These are phyloP conservation scores for Ursus arctos DNA, from an alignment of 2,113 vertebrate genomes.

Conservation along the genomic window DNA sequence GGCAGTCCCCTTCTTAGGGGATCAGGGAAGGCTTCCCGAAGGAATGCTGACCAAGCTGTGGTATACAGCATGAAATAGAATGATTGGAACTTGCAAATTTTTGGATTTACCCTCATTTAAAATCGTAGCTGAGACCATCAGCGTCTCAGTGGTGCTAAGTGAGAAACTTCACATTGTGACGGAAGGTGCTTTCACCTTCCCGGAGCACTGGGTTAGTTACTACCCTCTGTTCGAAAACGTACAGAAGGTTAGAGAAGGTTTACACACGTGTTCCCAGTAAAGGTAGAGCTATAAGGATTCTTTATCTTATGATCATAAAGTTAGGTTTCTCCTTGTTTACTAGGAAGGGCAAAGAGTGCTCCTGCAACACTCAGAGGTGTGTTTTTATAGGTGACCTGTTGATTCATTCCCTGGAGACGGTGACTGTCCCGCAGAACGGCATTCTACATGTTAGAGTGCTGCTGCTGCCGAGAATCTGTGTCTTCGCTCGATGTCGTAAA, in stretches of 20 bases:
- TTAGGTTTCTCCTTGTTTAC: conserved; percentile 14
- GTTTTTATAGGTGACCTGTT: not conserved
- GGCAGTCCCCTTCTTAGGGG: not conserved
- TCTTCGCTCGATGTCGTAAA: conserved; percentile 7
- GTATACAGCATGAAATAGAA: not conserved
- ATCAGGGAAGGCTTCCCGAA: not conserved
- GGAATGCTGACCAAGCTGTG: not conserved
- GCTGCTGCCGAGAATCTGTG: not conserved
- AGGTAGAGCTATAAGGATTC: not conserved
- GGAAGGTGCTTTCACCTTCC: not conserved
- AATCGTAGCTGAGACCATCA: not conserved
- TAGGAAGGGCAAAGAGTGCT: not conserved
- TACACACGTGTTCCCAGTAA: not conserved
- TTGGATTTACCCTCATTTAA: not conserved
- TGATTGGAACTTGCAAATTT: not conserved
- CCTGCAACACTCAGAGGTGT: not conserved
- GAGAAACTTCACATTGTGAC: not conserved
- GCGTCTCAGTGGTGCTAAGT: not conserved
- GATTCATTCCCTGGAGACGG: not conserved
- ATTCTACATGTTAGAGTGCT: not conserved
- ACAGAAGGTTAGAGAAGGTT: conserved; percentile 18
- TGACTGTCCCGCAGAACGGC: not conserved
- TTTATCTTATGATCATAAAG: not conserved
- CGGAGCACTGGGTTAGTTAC: not conserved
- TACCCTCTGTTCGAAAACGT: not conserved